Evolutionary conservation across 1,140 invertebrate genomes (phyloP).

Genomic region (Pantala flavescens): DNA sequence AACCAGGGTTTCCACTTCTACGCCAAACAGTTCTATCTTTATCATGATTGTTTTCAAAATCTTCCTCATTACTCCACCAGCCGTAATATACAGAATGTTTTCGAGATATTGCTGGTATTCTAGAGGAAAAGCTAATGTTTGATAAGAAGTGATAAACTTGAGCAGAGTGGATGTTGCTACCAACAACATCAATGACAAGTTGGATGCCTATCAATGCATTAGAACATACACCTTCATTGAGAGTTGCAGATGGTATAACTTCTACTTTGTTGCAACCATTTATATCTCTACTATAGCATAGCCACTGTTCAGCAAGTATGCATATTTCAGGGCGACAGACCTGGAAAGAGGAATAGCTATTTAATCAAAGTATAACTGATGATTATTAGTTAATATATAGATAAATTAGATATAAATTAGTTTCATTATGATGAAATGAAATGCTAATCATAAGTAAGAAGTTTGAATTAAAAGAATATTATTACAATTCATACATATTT

Average conservation of each 20-base stretch:
- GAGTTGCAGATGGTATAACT: constrained; percentile 20
- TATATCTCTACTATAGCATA: constrained; percentile 30
- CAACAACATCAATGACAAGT: constrained; percentile 46
- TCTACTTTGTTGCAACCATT: constrained; percentile 27
- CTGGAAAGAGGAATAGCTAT: constrained; percentile 30
- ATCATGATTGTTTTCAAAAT: constrained; percentile 38
- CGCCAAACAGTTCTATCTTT: constrained; percentile 32
- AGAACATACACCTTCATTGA: constrained; percentile 28
- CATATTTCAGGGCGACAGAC: constrained; percentile 41
- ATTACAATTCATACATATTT: too few species aligned
- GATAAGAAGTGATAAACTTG: constrained; percentile 34
- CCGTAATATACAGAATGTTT: constrained; percentile 32
- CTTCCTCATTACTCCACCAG: constrained; percentile 27
- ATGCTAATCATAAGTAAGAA: too few species aligned
- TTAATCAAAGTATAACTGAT: constrained; percentile 25
- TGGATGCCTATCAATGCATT: constrained; percentile 40
- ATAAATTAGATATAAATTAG: constrained; percentile 18
- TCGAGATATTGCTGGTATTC: constrained; percentile 32
- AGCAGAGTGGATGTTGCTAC: constrained; percentile 38
- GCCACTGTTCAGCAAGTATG: constrained; percentile 32
- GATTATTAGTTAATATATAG: constrained; percentile 28
- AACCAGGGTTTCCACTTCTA: constrained; percentile 57
- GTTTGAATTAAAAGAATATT: too few species aligned
- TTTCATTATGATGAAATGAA: too few species aligned
- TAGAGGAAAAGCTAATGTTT: constrained; percentile 30